phyloP scores from a whole-genome alignment of 2,797 vertebrate genomes.

The Heterohyrax brucei region DNA sequence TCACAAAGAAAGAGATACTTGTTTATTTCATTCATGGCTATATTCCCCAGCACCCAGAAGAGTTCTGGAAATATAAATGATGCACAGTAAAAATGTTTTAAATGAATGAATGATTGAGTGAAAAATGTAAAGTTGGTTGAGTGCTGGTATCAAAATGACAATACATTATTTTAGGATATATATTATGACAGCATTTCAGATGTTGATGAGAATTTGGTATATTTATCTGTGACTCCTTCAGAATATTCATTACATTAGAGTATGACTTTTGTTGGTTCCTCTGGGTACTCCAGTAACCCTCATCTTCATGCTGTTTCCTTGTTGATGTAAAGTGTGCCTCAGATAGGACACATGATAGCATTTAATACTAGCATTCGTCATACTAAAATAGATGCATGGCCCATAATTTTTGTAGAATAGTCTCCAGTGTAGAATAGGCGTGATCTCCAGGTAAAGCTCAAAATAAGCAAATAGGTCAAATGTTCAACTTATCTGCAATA shows the following conservation, averaged over 20 bases:
- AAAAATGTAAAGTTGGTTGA: neutral
- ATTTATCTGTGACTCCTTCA: constrained; percentile 18
- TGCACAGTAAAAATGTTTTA: neutral
- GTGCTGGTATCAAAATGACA: constrained; percentile 34
- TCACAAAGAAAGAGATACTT: neutral
- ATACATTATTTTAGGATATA: neutral
- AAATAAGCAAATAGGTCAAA: constrained; percentile 83
- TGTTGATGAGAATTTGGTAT: neutral
- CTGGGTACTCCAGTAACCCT: constrained; percentile 53
- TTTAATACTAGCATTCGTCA: constrained; percentile 75
- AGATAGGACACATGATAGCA: neutral
- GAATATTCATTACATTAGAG: constrained; percentile 66
- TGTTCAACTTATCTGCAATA: constrained; percentile 75
- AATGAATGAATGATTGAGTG: neutral
- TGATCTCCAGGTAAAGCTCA: constrained; percentile 74
- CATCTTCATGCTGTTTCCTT: constrained; percentile 56
- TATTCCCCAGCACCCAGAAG: neutral
- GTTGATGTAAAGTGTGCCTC: constrained; percentile 74
- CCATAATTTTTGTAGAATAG: constrained; percentile 71
- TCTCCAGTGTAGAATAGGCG: constrained; percentile 68
- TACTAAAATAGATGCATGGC: constrained; percentile 73
- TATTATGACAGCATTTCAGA: neutral
- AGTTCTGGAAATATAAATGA: neutral
- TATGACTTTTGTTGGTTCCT: constrained; percentile 68
- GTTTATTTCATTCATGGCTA: neutral